Base-by-base conservation (phyloP, 2,888 invertebrate species). In the Bembecia ichneumoniformis region DNA sequence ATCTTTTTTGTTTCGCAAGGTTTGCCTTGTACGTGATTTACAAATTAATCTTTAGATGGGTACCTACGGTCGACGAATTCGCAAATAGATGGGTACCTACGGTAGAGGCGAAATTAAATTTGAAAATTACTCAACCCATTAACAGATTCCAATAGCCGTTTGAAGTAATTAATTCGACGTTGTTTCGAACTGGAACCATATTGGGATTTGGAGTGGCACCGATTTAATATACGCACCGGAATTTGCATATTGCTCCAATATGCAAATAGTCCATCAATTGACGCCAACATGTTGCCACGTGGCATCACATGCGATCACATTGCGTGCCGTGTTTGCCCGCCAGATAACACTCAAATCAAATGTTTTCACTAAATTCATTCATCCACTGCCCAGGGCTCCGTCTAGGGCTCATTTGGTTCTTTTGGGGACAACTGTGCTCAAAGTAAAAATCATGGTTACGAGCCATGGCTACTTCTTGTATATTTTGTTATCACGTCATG, bases 241-340 rank as follows among this genome's bases (percentile, higher is more conserved):
- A 51, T 51, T 51, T 43, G 43, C 48, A 51, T 51, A 48, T 46
- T 51, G n/a, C 16, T 35, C 35, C 48, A 51, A 46, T 51, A 51
- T 51, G 51, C 46, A 51, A 51, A 51, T 51, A 11, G 17, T 46
- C 51, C 34, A 46, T 51, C 51, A 46, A 51, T 51, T 48, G 46
- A 48, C 16, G 51, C 17, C 40, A 46, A 48, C 46, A 15, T 45
- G 51, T 46, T 48, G 46, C 28, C 48, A 48, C 46, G 15, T 16
- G 36, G 46, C 46, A 48, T 28, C n/a, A 46, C 15, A 43, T 43
- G 40, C 47, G 34, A 35, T 14, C 47, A 20, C n/a, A 9, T 3
- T 35, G 20, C 20, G 7, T 28, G 20, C 1, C 28, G 28, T 28
- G 28, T 28, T 28, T 28, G 40, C 14, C 13, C 11, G 3, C 40